Conservation (phyloP, 2,113 vertebrate genomes). For the Phrynosoma platyrhinos region DNA sequence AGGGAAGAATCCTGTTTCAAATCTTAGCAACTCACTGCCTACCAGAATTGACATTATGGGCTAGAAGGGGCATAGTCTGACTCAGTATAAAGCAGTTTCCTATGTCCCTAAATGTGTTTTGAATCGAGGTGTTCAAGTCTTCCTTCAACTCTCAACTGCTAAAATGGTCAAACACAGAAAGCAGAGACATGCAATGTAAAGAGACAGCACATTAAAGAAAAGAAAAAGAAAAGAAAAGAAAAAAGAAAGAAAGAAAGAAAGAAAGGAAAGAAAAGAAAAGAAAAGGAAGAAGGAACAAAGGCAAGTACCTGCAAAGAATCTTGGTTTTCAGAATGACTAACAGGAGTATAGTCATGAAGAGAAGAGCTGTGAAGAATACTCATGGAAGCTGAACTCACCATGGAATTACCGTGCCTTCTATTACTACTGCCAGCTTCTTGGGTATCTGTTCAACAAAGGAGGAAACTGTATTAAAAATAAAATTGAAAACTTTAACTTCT, state of each 20-base stretch:
- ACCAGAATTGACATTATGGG: too few relatives aligned
- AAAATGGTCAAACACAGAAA: slow-evolving; percentile 26
- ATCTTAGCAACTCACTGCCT: too few relatives aligned
- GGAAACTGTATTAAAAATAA: neutral
- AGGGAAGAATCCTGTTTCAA: too few relatives aligned
- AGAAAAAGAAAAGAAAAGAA: slow-evolving; percentile 7
- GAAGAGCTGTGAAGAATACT: slow-evolving; percentile 83
- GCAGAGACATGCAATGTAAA: slow-evolving; percentile 45
- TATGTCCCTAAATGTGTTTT: neutral
- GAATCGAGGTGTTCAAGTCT: neutral
- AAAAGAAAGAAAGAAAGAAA: slow-evolving; percentile 15
- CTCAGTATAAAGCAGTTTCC: too few relatives aligned
- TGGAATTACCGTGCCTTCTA: slow-evolving; percentile 85
- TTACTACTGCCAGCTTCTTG: slow-evolving; percentile 84
- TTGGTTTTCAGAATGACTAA: slow-evolving; percentile 84
- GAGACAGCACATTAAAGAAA: slow-evolving; percentile 53
- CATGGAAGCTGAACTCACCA: slow-evolving; percentile 88
- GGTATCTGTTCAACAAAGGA: slow-evolving; percentile 77
- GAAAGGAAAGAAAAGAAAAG: slow-evolving; percentile 39
- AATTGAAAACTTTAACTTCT: neutral
- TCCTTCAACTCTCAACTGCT: slow-evolving; percentile 1
- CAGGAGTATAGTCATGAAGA: slow-evolving; percentile 82
- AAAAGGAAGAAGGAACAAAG: slow-evolving; percentile 42
- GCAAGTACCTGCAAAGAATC: slow-evolving; percentile 83
- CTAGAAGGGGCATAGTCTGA: too few relatives aligned